Conservation (phyloP, 2,797 vertebrate species). For the Parauchenoglanis ngamensis region DNA sequence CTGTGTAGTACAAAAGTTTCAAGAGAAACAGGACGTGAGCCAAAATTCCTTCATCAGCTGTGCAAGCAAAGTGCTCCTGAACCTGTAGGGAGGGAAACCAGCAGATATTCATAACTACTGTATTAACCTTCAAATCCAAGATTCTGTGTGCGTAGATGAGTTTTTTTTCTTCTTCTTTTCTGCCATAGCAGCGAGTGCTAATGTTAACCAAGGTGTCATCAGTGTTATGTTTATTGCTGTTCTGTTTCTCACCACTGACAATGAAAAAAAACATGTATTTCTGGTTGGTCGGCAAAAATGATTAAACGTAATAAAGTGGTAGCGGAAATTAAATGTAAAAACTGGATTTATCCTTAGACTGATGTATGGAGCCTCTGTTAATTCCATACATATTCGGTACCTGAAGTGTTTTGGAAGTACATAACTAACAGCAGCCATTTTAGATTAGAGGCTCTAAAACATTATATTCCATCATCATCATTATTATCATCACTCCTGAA, state of each 20-base stretch:
- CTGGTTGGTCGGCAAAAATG: background rate
- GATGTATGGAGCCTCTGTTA: background rate
- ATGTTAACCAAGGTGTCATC: background rate
- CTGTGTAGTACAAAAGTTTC: background rate
- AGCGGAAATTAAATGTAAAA: background rate
- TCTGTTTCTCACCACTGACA: background rate
- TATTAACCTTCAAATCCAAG: background rate
- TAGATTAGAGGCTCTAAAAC: background rate
- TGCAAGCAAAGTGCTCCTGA: slow-evolving; percentile 2
- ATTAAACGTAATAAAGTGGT: background rate
- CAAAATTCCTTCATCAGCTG: slow-evolving; percentile 16
- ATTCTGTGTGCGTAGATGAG: background rate
- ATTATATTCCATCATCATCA: background rate
- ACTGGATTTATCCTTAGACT: background rate
- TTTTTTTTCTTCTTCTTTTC: background rate
- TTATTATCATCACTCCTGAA: background rate
- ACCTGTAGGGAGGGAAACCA: slow-evolving; percentile 9
- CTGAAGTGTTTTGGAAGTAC: background rate
- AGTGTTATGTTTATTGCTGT: background rate
- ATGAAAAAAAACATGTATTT: background rate
- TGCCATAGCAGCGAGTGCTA: slow-evolving; percentile 2
- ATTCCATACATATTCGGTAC: background rate
- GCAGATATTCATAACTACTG: background rate
- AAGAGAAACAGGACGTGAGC: slow-evolving; percentile 11
- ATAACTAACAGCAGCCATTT: background rate